A percentile compares a stretch with the other conserved stretches of the same genome.
phyloP scores from a whole-genome alignment of 2,888 invertebrate genomes.

The Galerucella nymphaeae region DNA sequence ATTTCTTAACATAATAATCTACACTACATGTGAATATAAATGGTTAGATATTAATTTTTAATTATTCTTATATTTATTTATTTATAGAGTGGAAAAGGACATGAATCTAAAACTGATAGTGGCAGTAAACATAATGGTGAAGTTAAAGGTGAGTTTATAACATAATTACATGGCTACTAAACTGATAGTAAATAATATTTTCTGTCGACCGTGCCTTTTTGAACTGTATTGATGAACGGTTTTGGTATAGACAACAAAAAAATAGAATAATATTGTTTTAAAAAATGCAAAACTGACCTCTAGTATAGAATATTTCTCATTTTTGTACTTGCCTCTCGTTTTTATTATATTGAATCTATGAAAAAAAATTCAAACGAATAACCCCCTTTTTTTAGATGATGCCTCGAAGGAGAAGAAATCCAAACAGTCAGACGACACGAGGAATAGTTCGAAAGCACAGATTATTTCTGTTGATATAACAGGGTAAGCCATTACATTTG shows the following conservation, averaged over 20 bases:
- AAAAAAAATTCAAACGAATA: neutral
- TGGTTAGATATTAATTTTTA: neutral
- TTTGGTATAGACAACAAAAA: too few species aligned
- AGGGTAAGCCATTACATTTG: constrained; percentile 47
- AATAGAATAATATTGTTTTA: too few species aligned
- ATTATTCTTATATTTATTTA: constrained; percentile 10
- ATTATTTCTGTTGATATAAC: constrained; percentile 51
- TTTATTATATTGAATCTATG: too few species aligned
- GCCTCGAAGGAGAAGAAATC: constrained; percentile 56
- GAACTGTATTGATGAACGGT: too few species aligned
- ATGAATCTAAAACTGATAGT: constrained; percentile 52
- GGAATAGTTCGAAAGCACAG: constrained; percentile 47
- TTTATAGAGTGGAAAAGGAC: constrained; percentile 49
- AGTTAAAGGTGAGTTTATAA: constrained; percentile 57
- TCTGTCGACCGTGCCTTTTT: too few species aligned
- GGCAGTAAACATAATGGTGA: constrained; percentile 66
- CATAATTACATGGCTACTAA: neutral
- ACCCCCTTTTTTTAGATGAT: constrained; percentile 41
- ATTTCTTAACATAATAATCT: too few species aligned
- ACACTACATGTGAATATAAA: neutral
- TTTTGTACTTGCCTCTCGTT: too few species aligned
- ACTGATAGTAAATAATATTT: too few species aligned
- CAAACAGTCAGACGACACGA: constrained; percentile 53
- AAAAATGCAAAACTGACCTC: too few species aligned
- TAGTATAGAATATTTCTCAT: too few species aligned